Base-by-base conservation (phyloP, 2,888 invertebrate species). In the Melipona bicolor region DNA sequence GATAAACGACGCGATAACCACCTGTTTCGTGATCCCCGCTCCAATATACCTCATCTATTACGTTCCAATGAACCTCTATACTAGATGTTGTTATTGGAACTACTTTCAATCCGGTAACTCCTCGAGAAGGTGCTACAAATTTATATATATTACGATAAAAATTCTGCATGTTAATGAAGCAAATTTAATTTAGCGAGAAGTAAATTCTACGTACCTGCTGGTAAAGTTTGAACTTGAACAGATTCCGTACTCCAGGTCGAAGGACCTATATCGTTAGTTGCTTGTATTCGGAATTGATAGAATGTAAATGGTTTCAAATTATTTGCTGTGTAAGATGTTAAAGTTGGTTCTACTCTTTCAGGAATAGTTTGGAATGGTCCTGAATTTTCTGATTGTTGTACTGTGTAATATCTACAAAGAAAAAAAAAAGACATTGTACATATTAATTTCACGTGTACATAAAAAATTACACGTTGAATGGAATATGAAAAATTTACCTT, bases 41-140 rank as follows among this genome's bases (percentile, higher is more conserved):
- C 98, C 98, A 98, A 93, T 96, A 96, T 75, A 96, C 96, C 77
- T 97, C 96, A 87, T 97, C 96, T 52, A 98, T 96, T 4, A 97
- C 95, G 88, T 96, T 96, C 99, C 99, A 99, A 83, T 97, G 97
- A 43, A 99, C 98, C 91, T 98, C 97, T 43, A 99, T 98, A 93
- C 99, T 98, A 67, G 98, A 98, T 11, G 98, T 98, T 17, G 99
- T 99, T 88, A 99, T 98, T 0, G 99, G 99, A 21, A 98, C 97
- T 19, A 99, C 99, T 94, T 97, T 97, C 0, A 99, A 95, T 70
- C 97, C 96, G 49, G 96, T 96, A 0, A 99, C 98, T 0, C 97
- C 97, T 87, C 96, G 96, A 70, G 98, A 97, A 0, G 99, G 99
- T 3, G 98, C 98, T 97, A 91, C 50, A 93, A 87, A 43, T 74